Base-by-base conservation (phyloP, 2,888 invertebrate genomes). In the Punctoribates punctum region DNA sequence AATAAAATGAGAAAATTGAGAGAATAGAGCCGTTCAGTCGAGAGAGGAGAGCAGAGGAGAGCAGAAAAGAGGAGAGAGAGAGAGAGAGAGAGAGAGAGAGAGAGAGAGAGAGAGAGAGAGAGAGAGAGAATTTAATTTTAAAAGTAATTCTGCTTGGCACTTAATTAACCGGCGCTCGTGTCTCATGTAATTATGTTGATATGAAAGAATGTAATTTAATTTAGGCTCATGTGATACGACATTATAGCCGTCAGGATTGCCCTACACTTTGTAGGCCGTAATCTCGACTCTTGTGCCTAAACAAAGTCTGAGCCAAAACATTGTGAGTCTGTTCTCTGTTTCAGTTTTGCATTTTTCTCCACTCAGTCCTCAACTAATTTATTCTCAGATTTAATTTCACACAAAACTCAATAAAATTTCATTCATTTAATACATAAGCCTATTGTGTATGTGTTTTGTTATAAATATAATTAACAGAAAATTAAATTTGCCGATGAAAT, bases 141-240 rank as follows among this genome's bases (percentile, higher is more conserved):
- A 70, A 70, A 70, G 70, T 70, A 70, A 70, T 70, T 70, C 34
- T 42, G 42, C 46, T n/a, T 17, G 23, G 23, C 42, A 70, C 70
- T 70, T 70, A 70, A 70, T 70, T 70, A 70, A 70, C 70, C 38
- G 42, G 70, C n/a, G 70, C 70, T 70, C 70, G 23, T 70, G 70
- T 70, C 70, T 70, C n/a, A 42, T 70, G 70, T 70, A 70, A 70
- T 70, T 70, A 70, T 42, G 70, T 70, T 70, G 70, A 70, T 70
- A 70, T 70, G 70, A 38, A 70, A 70, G 70, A 70, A 70, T 70
- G 70, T 70, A 70, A 70, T 70, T 70, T 70, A 70, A 70, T 70
- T 70, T 70, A 42, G 23, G 20, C 34, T 20, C 34, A 70, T 70
- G 70, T 70, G 70, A 70, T 70, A 70, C 46, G 23, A 62, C 62